Conservation (phyloP, 2,113 vertebrate species). For the human (Homo sapiens) region GRCh38 chr7:143356001-143356500, state of each 20-base stretch:
- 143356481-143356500: conserved; percentile 19
- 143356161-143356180: conserved; percentile 60
- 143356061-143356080: conserved; percentile 4
- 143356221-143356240: neutral
- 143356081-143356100: conserved; percentile 20
- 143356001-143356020: neutral
- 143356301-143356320: neutral
- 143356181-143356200: conserved; percentile 21
- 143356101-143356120: conserved; percentile 54
- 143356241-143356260: neutral
- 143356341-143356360: conserved; percentile 18
- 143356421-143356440: conserved; percentile 21
- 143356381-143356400: neutral
- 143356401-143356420: neutral
- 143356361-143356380: neutral
- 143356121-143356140: conserved; percentile 53
- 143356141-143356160: conserved; percentile 61
- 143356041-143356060: neutral
- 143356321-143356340: neutral
- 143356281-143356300: neutral
- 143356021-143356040: neutral
- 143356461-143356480: conserved; percentile 49
- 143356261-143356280: conserved; percentile 44
- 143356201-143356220: neutral
- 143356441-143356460: neutral